Evolutionary conservation across 2,113 vertebrate species (phyloP).

Genomic region (Ictidomys tridecemlineatus): DNA sequence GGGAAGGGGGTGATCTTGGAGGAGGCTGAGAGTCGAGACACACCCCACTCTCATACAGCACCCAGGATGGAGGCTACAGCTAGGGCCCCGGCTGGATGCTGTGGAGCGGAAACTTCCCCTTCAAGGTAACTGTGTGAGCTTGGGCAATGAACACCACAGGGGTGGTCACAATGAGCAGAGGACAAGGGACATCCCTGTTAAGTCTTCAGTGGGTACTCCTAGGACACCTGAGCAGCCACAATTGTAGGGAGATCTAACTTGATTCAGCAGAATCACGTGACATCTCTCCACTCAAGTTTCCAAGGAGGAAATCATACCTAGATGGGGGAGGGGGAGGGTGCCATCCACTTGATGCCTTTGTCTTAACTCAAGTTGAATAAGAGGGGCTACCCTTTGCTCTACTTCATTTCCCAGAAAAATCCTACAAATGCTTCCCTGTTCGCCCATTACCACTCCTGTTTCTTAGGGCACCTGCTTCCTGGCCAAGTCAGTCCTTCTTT

Average conservation of each 20-base stretch:
- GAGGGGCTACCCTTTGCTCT: too few species aligned
- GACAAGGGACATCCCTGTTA: too few species aligned
- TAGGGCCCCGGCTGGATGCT: background rate
- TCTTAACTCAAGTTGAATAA: background rate
- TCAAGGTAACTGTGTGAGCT: accelerated
- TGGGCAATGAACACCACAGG: accelerated
- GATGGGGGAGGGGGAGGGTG: background rate
- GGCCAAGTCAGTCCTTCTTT: accelerated
- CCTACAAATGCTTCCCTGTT: accelerated
- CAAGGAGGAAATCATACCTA: accelerated
- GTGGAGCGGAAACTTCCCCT: background rate
- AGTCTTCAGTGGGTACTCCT: background rate
- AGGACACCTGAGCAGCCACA: accelerated
- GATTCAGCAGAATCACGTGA: background rate
- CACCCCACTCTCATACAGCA: accelerated
- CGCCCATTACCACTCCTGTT: background rate
- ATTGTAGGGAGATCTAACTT: background rate
- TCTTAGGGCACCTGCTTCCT: background rate
- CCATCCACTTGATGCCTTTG: accelerated
- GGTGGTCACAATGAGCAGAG: background rate
- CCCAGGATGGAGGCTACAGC: background rate
- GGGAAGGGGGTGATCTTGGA: background rate
- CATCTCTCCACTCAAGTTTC: background rate
- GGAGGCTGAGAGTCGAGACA: too few species aligned
- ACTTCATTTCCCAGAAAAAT: background rate